Evolutionary conservation across 2,113 vertebrate species (phyloP).

Genomic region (Syngnathus floridae): DNA sequence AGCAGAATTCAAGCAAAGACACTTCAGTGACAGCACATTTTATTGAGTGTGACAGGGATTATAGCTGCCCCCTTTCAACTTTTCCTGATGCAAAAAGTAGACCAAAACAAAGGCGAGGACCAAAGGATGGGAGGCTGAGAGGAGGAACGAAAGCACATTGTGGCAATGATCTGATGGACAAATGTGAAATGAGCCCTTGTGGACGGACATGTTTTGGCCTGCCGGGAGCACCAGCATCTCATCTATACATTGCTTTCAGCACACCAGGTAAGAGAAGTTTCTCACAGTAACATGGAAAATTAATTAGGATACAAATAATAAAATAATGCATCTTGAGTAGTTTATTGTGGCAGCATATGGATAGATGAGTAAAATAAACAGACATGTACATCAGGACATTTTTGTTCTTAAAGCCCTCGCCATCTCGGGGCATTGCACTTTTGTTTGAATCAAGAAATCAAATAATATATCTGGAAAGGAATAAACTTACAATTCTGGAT

Average conservation of each 20-base stretch:
- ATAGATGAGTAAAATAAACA: constrained; percentile 22
- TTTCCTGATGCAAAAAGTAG: constrained; percentile 46
- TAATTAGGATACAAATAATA: constrained; percentile 41
- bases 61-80: constrained; percentile 64
- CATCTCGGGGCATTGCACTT: constrained; percentile 21
- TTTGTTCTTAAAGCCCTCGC: constrained; percentile 22
- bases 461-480: constrained; percentile 44
- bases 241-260: constrained; percentile 8
- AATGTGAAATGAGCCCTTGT: constrained; percentile 17
- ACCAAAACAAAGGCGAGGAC: constrained; percentile 15
- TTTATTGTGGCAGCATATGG: constrained; percentile 43
- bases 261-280: too few relatives aligned
- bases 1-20: constrained; percentile 40
- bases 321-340: constrained; percentile 37
- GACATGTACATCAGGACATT: constrained; percentile 30
- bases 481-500: constrained; percentile 49
- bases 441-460: constrained; percentile 27
- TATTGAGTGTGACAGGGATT: constrained; percentile 61
- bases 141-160: constrained; percentile 24
- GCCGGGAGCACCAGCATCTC: constrained; percentile 37
- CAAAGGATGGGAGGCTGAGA: background rate
- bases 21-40: constrained; percentile 66
- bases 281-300: constrained; percentile 23
- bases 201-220: constrained; percentile 19
- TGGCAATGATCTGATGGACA: constrained; percentile 35